Base-by-base conservation (phyloP, 2,888 invertebrate genomes). In the Dendrolimus houi region DNA sequence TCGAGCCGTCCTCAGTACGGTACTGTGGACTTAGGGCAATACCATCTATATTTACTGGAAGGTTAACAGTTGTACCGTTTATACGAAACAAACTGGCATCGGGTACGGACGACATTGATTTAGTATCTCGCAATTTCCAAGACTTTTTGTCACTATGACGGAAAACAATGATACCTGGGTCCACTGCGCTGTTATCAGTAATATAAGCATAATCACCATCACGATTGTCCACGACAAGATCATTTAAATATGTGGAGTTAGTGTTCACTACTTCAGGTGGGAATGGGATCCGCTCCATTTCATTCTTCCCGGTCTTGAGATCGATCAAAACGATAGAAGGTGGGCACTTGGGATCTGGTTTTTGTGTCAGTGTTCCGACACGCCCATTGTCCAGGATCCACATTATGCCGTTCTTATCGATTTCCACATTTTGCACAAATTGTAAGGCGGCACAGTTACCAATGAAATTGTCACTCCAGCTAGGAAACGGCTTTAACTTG, bases 101-200 rank as follows among this genome's bases (percentile, higher is more conserved):
- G 0, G 85, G 70, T 55, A 92, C 91, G 1, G 93, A 92, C 55
- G 81, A 83, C 95, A 95, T 95, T 1, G 94, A 92, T 53, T 84
- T 83, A 6, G 82, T 74, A 68, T 95, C 94, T 1, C 93, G 92
- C 57, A 95, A 81, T 79, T 94, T 95, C 95, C 95, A 95, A 9
- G 94, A 92, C 58, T 91, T 92, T 65, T 93, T 92, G 65, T 94
- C 92, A 59, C 87, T 85, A 53, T 93, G 81, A 1, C 94, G 93
- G 78, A 93, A 95, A 9, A 95, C 94, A 59, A 96, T 93, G 59
- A 96, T 92, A 47, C 95, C 95, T 8, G 95, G 95, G 81, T 94
- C 94, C 0, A 84, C 83, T 1, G 91, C 92, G 71, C 93, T 93
- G 69, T 93, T 94, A 78, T 95, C 95, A 1, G 94, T 94, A 52